These are phyloP conservation scores for Rhopalosiphum maidis DNA, from an alignment of 1,140 invertebrate species.

Conservation along the genomic window DNA sequence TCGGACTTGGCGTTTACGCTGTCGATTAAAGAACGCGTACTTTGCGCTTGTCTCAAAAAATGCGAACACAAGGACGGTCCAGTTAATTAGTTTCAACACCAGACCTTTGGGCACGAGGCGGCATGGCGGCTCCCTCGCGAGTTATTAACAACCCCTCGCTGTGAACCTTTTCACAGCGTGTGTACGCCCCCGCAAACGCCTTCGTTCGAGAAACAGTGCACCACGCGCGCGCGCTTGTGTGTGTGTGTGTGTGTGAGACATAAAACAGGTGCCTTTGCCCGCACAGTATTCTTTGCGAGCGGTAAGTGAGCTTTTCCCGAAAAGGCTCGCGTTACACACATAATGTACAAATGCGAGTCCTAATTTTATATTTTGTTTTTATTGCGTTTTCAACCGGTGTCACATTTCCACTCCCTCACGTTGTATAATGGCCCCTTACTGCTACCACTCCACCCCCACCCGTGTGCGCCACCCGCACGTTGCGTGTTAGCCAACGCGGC, in stretches of 20 bases:
- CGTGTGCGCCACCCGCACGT: not conserved
- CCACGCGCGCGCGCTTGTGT: no score
- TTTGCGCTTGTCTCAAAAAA: not conserved
- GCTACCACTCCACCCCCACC: not conserved
- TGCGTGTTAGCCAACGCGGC: not conserved
- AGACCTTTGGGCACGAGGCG: not conserved
- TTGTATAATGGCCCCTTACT: not conserved
- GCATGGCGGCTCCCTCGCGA: not conserved
- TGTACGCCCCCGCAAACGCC: not conserved
- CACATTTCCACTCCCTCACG: not conserved
- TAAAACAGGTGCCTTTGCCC: slow-evolving; percentile 16
- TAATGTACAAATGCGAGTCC: not conserved
- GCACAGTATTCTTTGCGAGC: not conserved
- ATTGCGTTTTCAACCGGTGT: slow-evolving; percentile 31
- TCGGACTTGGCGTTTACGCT: not conserved
- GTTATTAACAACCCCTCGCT: slow-evolving; percentile 4
- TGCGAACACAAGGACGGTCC: not conserved
- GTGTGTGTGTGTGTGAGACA: not conserved
- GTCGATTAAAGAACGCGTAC: not conserved
- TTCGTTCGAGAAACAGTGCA: not conserved
- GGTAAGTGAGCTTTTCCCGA: not conserved
- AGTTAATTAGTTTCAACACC: not conserved
- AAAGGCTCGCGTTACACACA: slow-evolving; percentile 2
- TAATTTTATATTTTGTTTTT: slow-evolving; percentile 26
- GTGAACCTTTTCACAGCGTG: not conserved